Base-by-base conservation (phyloP, 2,888 invertebrate species). In the Byasa hedistus region DNA sequence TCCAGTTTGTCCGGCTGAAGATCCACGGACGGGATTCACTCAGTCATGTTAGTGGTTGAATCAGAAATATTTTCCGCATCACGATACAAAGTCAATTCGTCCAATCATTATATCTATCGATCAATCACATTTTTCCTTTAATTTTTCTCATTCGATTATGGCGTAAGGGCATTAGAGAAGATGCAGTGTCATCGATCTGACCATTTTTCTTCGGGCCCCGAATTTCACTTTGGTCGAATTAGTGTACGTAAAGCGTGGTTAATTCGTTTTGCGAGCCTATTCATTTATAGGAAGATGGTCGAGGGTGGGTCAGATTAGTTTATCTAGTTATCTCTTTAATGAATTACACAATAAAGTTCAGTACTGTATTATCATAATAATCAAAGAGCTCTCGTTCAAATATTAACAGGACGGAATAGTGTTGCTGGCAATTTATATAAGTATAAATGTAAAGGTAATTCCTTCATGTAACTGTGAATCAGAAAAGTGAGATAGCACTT, bases 141-240 rank as follows among this genome's bases (percentile, higher is more conserved):
- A 86, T 84, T 84, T 84, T 76, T 82, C 79, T 78, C 70, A 88
- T 86, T 84, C 85, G 83, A 89, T 89, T 88, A 89, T 75, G 69
- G 80, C 79, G 80, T 81, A 80, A 83, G 73, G 71, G 75, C 79
- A 79, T 83, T 78, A 80, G 68, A 60, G 71, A 77, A 84, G 82
- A 79, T 79, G 90, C 86, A 68, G 75, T 84, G 88, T 91, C 91
- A 91, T 76, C 75, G 68, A 68, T 57, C 68, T 69, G 68, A 78
- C 77, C 85, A 90, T 90, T 90, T 88, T 85, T 90, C 89, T 88
- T 87, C 77, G 78, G 74, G 75, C 79, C 84, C 86, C 84, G 77
- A 78, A 86, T 56, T 87, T 87, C 86, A 87, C 86, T 87, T 84
- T 75, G 72, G 69, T 72, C 71, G 80, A 81, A 83, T 83, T 83